phyloP scores from a whole-genome alignment of 2,888 invertebrate genomes.

The Actias luna region DNA sequence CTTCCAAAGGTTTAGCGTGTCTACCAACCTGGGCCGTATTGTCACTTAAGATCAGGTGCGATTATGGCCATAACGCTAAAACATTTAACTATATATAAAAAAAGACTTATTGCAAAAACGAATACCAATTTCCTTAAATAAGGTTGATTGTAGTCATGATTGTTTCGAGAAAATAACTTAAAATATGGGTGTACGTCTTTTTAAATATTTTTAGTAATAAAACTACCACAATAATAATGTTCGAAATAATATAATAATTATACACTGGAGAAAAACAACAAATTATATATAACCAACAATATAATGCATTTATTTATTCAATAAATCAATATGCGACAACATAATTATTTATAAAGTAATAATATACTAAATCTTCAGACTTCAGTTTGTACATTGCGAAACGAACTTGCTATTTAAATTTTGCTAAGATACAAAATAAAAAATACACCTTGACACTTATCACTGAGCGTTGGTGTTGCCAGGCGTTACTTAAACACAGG shows the following conservation, averaged over 20 bases:
- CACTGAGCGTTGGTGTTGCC: not conserved
- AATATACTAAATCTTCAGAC: not conserved
- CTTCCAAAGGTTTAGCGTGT: no score
- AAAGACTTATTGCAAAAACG: no score
- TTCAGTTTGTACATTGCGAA: slow-evolving; percentile 1
- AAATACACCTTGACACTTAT: not conserved
- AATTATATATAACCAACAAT: slow-evolving; percentile 50
- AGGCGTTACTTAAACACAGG: not conserved
- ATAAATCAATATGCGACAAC: not conserved
- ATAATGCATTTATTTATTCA: not conserved
- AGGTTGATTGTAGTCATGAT: no score
- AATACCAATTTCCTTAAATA: no score
- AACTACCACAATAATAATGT: slow-evolving; percentile 36
- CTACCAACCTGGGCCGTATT: no score
- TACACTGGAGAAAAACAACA: slow-evolving; percentile 64
- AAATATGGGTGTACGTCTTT: no score
- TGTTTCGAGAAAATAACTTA: no score
- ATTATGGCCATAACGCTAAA: no score
- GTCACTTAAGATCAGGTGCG: no score
- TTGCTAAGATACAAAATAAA: not conserved
- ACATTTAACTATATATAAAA: no score
- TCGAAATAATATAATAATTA: slow-evolving; percentile 63
- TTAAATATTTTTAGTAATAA: no score
- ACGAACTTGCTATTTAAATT: not conserved
- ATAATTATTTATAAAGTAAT: slow-evolving; percentile 33